These are phyloP conservation scores for Tetanocera ferruginea DNA, from an alignment of 2,888 invertebrate genomes.

Conservation along the genomic window DNA sequence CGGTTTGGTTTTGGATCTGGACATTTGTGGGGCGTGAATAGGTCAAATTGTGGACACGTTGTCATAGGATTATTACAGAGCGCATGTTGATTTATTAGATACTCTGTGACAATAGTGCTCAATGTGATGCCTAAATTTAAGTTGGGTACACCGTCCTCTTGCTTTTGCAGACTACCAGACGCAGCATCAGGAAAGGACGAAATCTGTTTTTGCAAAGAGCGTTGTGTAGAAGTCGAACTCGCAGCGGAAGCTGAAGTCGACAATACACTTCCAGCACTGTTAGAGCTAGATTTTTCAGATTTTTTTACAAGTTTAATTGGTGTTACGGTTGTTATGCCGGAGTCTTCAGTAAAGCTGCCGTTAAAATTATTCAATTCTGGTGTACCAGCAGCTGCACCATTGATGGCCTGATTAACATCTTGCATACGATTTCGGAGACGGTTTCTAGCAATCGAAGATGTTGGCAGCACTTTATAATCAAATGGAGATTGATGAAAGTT, in stretches of 20 bases:
- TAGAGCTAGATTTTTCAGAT: conserved; percentile 51
- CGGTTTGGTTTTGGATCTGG: conserved; percentile 83
- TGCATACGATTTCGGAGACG: conserved; percentile 66
- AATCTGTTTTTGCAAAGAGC: conserved; percentile 72
- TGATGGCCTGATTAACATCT: conserved; percentile 58
- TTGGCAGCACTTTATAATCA: conserved; percentile 63
- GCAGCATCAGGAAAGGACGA: conserved; percentile 71
- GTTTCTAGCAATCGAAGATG: conserved; percentile 57
- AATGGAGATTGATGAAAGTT: conserved; percentile 69
- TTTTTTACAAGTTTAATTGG: conserved; percentile 64
- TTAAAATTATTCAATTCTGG: conserved; percentile 42
- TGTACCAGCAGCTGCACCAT: conserved; percentile 34
- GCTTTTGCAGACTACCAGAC: conserved; percentile 34
- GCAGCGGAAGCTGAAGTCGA: conserved; percentile 28
- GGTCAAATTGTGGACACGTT: conserved; percentile 96
- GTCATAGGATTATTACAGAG: conserved; percentile 97
- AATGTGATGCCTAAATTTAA: conserved; percentile 77
- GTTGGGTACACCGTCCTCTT: conserved; percentile 47
- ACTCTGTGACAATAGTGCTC: conserved; percentile 95
- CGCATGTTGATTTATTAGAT: conserved; percentile 97
- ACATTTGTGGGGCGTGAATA: conserved; percentile 96
- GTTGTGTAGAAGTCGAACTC: conserved; percentile 45
- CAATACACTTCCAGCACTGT: neutral
- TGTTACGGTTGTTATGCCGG: conserved; percentile 47
- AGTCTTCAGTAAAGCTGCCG: conserved; percentile 46